Base-by-base conservation (phyloP, 2,113 vertebrate species). In the Heloderma charlesbogerti region DNA sequence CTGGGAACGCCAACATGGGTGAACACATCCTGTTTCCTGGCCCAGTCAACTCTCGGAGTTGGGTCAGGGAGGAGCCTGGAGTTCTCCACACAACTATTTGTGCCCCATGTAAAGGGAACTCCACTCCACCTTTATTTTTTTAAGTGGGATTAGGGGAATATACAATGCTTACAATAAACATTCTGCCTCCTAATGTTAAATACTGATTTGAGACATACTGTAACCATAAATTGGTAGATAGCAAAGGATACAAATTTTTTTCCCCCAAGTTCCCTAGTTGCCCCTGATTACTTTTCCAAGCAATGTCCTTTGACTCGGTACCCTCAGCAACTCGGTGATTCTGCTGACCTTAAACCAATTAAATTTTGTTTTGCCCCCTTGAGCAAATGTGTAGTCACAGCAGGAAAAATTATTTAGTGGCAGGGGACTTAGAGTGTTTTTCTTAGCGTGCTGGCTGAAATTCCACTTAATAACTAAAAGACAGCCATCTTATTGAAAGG, bases 301-400 rank as follows among this genome's bases (percentile, higher is more conserved):
- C 71, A 54, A 20, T 34, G n/a, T 77, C 79, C 80, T 84, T 77
- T 91, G 80, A 84, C 18, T 40, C 18, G 48, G 27, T 45, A 72
- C 83, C 74, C 75, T 86, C 74, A 63, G 82, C 75, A 92, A 80
- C 75, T n/a, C 22, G 12, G 82, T 63, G 48, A 67, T 81, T 89
- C 54, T n/a, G 34, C 66, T 86, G 81, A 92, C 82, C 87, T 85
- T 89, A 89, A 89, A 86, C 87, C 91, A 86, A 92, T 92, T 92
- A 89, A 60, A 85, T 92, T 92, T 89, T 84, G 31, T 85, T 81
- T 80, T 31, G 48, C 75, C 63, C 67, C 87, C 75, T 86, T 60
- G 37, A 86, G 75, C 66, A 86, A 27, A 71, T 60, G 82, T 86
- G 51, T 72, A 72, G 83, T 81, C 82, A n/a, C 87, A 85, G 83